Conservation (phyloP, 2,888 invertebrate genomes). For the Phrixothrix hirtus region DNA sequence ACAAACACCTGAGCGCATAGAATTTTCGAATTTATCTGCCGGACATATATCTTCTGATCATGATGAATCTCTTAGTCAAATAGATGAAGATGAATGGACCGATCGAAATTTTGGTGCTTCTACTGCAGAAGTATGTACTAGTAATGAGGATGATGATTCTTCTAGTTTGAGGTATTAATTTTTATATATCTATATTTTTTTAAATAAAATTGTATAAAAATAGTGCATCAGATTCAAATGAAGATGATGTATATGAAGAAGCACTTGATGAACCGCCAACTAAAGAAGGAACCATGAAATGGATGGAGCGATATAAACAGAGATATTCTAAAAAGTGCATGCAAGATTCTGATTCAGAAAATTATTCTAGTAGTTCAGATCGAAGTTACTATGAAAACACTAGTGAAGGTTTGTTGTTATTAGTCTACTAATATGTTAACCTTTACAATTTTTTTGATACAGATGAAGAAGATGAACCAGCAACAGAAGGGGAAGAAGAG, state of each 20-base stretch:
- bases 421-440: constrained; percentile 13
- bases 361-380: constrained; percentile 53
- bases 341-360: constrained; percentile 49
- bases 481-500: constrained; percentile 73
- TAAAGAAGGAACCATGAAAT: constrained; percentile 69
- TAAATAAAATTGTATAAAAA: constrained; percentile 17
- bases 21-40: constrained; percentile 74
- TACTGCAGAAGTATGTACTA: constrained; percentile 64
- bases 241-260: constrained; percentile 70
- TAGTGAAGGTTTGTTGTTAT: constrained; percentile 57
- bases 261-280: constrained; percentile 67
- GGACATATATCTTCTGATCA: constrained; percentile 61
- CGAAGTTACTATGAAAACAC: constrained; percentile 58
- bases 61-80: constrained; percentile 72
- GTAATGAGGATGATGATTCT: constrained; percentile 66
- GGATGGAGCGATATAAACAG: constrained; percentile 71
- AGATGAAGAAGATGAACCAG: constrained; percentile 71
- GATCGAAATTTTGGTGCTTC: constrained; percentile 88
- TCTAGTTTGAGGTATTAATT: constrained; percentile 58
- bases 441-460: constrained; percentile 38
- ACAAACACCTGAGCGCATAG: constrained; percentile 77
- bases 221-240: constrained; percentile 65
- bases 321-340: constrained; percentile 55
- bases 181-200: constrained; percentile 7
- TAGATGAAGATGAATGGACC: constrained; percentile 96